A percentile compares a stretch with the other conserved stretches of the same genome.
Conservation (phyloP, 2,113 vertebrate species). For the Octodon degus region DNA sequence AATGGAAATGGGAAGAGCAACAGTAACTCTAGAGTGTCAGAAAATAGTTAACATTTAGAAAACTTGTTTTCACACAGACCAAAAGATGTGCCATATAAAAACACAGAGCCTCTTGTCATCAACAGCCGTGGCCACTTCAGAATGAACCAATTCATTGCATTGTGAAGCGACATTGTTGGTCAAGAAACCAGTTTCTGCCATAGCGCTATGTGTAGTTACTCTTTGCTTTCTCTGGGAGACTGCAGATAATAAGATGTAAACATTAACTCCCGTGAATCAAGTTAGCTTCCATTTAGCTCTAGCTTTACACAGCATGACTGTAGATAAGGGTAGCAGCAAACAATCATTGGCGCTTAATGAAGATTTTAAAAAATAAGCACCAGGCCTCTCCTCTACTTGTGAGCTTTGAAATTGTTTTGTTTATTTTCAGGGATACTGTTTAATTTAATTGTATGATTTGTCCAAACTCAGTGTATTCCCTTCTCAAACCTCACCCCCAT, state of each 20-base stretch:
- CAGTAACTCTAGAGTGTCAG: constrained; percentile 92
- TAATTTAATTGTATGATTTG: constrained; percentile 91
- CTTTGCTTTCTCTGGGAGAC: constrained; percentile 92
- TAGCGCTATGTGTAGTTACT: constrained; percentile 94
- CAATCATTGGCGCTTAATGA: constrained; percentile 92
- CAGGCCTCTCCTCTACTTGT: constrained; percentile 87
- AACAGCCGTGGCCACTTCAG: too few species aligned
- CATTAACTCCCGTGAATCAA: constrained; percentile 92
- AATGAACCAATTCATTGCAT: too few species aligned
- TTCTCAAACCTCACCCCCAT: constrained; percentile 83
- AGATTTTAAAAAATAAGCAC: constrained; percentile 90
- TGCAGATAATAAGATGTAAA: constrained; percentile 91
- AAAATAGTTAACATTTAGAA: constrained; percentile 90
- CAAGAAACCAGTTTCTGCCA: constrained; percentile 88
- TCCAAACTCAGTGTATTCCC: constrained; percentile 87
- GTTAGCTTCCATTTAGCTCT: constrained; percentile 91
- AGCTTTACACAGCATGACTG: constrained; percentile 95
- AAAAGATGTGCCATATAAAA: too few species aligned
- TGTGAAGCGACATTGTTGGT: too few species aligned
- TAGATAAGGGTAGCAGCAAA: constrained; percentile 92
- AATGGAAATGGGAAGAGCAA: constrained; percentile 89
- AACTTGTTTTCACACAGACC: constrained; percentile 92
- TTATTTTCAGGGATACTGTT: constrained; percentile 87
- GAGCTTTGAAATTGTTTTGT: constrained; percentile 87
- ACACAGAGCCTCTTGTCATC: too few species aligned